Evolutionary conservation across 1,140 invertebrate species (phyloP).

Genomic region (Leptoteleia sp.): DNA sequence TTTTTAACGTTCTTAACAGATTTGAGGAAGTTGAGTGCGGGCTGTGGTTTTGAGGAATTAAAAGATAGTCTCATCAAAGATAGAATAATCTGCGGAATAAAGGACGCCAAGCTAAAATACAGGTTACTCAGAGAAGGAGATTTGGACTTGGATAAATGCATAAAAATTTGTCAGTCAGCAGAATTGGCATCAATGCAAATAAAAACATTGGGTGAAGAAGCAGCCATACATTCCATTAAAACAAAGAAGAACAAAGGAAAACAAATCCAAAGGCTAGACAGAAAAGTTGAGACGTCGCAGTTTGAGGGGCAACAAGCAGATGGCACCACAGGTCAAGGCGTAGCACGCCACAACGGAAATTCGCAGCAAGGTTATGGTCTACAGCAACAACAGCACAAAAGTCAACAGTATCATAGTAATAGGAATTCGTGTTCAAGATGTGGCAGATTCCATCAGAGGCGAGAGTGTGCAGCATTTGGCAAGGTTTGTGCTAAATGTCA

Average conservation of each 20-base stretch:
- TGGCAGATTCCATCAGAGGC: constrained; percentile 11
- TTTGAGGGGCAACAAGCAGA: too few species aligned
- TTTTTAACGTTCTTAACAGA: constrained; percentile 37
- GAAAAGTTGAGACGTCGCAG: too few species aligned
- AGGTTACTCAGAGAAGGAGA: constrained; percentile 67
- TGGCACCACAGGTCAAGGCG: background rate
- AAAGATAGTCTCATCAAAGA: constrained; percentile 68
- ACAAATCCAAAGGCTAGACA: too few species aligned
- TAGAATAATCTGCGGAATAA: constrained; percentile 60
- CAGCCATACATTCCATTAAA: background rate
- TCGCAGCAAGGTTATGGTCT: too few species aligned
- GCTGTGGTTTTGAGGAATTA: constrained; percentile 62
- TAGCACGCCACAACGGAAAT: constrained; percentile 22
- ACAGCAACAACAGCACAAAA: too few species aligned
- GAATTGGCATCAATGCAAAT: constrained; percentile 44
- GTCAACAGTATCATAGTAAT: too few species aligned
- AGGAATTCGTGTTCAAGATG: constrained; percentile 15
- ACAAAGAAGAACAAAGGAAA: background rate
- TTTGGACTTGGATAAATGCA: constrained; percentile 66
- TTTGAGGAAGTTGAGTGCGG: constrained; percentile 34
- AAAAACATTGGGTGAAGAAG: constrained; percentile 28
- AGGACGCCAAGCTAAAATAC: constrained; percentile 66
- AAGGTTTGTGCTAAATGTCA: constrained; percentile 17
- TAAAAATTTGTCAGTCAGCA: constrained; percentile 24
- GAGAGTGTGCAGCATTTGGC: constrained; percentile 13